phyloP scores from a whole-genome alignment of 2,797 vertebrate species.

The Ceyx erithaca region DNA sequence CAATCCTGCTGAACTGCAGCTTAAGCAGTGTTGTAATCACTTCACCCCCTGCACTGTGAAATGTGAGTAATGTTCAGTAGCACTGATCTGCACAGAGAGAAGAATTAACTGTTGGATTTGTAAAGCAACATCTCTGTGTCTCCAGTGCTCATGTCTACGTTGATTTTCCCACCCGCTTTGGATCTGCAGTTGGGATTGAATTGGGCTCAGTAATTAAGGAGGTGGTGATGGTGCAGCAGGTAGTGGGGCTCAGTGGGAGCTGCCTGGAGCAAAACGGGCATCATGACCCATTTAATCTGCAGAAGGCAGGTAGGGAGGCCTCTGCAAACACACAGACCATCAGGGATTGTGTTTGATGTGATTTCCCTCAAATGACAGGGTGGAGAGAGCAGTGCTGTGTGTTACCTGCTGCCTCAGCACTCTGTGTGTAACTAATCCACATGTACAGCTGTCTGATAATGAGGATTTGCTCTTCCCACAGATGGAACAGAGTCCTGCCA shows the following conservation, averaged over 20 bases:
- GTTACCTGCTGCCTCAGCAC: background rate
- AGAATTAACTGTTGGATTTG: conserved; percentile 57
- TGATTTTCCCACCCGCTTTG: background rate
- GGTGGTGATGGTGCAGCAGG: background rate
- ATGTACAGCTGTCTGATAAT: background rate
- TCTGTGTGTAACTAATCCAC: background rate
- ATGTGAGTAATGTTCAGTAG: conserved; percentile 18
- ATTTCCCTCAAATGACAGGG: background rate
- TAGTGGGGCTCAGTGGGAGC: background rate
- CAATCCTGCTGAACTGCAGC: background rate
- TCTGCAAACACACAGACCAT: background rate
- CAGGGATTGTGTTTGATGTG: background rate
- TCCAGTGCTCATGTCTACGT: background rate
- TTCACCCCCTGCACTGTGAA: conserved; percentile 31
- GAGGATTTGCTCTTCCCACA: background rate
- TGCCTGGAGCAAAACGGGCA: background rate
- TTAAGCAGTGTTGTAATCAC: background rate
- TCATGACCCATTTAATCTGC: background rate
- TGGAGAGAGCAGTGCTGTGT: background rate
- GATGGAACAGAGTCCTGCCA: background rate
- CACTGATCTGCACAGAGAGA: conserved; percentile 13
- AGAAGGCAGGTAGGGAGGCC: background rate
- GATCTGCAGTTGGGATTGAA: background rate
- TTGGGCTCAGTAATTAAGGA: background rate
- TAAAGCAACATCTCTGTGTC: background rate